Base-by-base conservation (phyloP, 2,888 invertebrate genomes). In the Napeogenes sylphis region DNA sequence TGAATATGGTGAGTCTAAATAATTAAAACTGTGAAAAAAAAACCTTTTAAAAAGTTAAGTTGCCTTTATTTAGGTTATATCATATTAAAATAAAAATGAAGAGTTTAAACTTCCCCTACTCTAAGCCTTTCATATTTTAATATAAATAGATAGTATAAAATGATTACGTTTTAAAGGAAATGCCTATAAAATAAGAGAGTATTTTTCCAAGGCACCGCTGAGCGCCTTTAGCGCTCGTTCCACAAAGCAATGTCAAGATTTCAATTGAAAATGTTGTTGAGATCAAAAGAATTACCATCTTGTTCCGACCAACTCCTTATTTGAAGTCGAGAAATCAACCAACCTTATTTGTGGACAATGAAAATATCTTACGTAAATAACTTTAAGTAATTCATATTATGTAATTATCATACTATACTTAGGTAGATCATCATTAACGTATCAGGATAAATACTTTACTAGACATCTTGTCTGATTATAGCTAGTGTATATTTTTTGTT, bases 1-100 rank as follows among this genome's bases (percentile, higher is more conserved):
- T 63, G 85, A 85, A 81, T 89, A 89, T 84, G 90, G 90, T 90
- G 72, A 87, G 89, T 71, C 54, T 47, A 38, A 47, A 14, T 13
- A 14, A 14, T 42, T 12, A 51, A 8, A 51, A 51, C n/a, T 51
- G 10, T 30, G 3, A 51, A 10, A 10, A 12, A 30, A 51, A 30
- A 51, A 30, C 3, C 2, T 30, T 30, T 51, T 51, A 8, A 51
- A 30, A 30, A 30, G 30, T 30, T 51, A 30, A 21, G 10, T 12
- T 42, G 8, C 12, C 42, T 42, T 42, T 42, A 35, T 35, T 35
- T 35, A 5, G 6, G 35, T 35, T 35, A 35, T 35, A 5, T 35
- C 3, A 35, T 35, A 35, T 35, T 35, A 35, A 35, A 35, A 35
- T 35, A 35, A 35, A 5, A 35, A 6, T 35, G 3, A 42, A 42